Evolutionary conservation across 2,797 vertebrate genomes (phyloP), one percentile per base, ranked within the genome.

Genomic region (Gallinago nigripennis): DNA sequence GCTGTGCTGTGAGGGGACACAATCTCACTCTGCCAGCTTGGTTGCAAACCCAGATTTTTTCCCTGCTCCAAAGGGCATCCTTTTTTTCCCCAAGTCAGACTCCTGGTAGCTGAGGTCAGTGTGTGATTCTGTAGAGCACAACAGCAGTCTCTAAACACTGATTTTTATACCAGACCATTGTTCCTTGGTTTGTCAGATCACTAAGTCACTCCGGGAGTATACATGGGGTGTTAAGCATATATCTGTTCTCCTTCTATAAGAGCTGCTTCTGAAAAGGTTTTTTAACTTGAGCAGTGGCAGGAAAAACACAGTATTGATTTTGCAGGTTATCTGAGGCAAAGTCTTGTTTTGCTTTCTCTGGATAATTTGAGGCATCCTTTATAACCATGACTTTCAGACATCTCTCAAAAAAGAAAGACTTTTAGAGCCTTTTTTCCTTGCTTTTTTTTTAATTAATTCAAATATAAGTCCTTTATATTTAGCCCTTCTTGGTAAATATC

Each of bases 241-340:
- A 19, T 60, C 61, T 72, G 31, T 6, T 60, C 71, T 53, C 51
- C 21, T 86, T 28, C 85, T 57, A 7, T 23, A 71, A 51, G n/a
- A 58, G 30, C 45, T 68, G 48, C 48, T 75, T 41, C 75, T 82
- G 81, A 82, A 84, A 92, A 92, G 12, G 12, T 10, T 48, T 71
- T 58, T 75, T 14, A 71, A 46, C 33, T 88, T 4, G 0, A 66
- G 56, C 46, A 25, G 41, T 51, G 77, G 43, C 63, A 88, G 73
- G 57, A 78, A 95, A 94, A 97, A 43, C 63, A 89, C 45, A 33
- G 73, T 72, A 84, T 95, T 97, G 86, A 96, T 97, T 97, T 97
- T 12, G 11, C 37, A 82, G 84, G 68, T 95, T 84, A 88, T 81
- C 83, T 78, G 43, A 93, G 64, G 89, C 54, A 66, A 93, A 89